phyloP scores from a whole-genome alignment of 2,888 invertebrate species.

The Silvanus unidentatus region DNA sequence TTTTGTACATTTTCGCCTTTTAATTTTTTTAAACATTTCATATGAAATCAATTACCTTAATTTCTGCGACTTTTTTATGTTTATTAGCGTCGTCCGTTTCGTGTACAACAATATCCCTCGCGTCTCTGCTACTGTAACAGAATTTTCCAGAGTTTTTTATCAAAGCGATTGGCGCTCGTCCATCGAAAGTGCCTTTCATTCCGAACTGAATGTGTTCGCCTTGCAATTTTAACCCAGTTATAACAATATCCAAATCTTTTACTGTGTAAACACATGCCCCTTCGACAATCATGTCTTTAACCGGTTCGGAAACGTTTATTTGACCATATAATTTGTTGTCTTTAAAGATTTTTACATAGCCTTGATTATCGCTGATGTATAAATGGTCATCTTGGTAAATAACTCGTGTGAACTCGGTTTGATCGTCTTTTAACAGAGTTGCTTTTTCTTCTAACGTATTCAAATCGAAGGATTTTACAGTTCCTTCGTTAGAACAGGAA shows the following conservation, averaged over 20 bases:
- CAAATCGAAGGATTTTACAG: constrained; percentile 54
- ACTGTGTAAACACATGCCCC: constrained; percentile 55
- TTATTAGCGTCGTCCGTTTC: constrained; percentile 46
- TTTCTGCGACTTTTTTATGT: constrained; percentile 51
- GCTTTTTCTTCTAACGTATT: constrained; percentile 41
- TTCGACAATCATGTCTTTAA: constrained; percentile 55
- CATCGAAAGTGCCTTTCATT: constrained; percentile 51
- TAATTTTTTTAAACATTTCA: too few relatives aligned
- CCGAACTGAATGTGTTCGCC: constrained; percentile 30
- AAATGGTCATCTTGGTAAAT: constrained; percentile 42
- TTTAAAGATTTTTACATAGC: constrained; percentile 56
- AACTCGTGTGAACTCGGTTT: constrained; percentile 47
- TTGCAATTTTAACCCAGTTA: constrained; percentile 55
- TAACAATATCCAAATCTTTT: constrained; percentile 56
- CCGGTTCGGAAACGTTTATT: constrained; percentile 50
- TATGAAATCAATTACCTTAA: constrained; percentile 53
- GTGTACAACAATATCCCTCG: constrained; percentile 52
- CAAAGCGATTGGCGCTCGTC: constrained; percentile 52
- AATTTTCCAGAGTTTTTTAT: constrained; percentile 39
- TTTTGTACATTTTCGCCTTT: too few relatives aligned
- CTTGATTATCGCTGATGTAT: constrained; percentile 58
- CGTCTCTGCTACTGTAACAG: constrained; percentile 49
- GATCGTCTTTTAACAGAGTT: constrained; percentile 34
- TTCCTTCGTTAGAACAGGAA: constrained; percentile 61
- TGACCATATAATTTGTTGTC: constrained; percentile 49